These are phyloP conservation scores for Penelope pileata DNA, from an alignment of 2,113 vertebrate species.

Conservation along the genomic window DNA sequence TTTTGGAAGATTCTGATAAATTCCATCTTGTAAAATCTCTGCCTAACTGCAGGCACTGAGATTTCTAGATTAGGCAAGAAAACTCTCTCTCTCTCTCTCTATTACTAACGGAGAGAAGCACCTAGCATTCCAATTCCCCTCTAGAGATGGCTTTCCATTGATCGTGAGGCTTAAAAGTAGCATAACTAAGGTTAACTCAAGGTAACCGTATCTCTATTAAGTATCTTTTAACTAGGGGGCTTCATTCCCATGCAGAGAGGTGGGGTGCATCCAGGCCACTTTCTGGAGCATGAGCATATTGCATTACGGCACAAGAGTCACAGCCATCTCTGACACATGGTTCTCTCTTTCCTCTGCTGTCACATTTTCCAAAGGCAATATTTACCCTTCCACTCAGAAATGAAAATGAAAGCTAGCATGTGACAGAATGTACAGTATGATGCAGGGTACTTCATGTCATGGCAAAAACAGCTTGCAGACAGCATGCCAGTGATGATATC, in stretches of 20 bases:
- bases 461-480: conserved; percentile 31
- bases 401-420: conserved; percentile 67
- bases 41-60: background rate
- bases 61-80: too few relatives aligned
- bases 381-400: conserved; percentile 71
- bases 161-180: background rate
- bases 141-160: background rate
- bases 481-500: conserved; percentile 44
- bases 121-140: background rate
- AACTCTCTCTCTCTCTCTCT: background rate
- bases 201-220: background rate
- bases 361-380: conserved; percentile 55
- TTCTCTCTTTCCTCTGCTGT: background rate
- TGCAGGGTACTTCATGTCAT: conserved; percentile 55
- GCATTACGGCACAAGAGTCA: background rate
- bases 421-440: conserved; percentile 27
- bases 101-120: background rate
- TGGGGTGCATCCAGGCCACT: rapidly evolving
- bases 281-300: rapidly evolving
- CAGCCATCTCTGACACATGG: background rate
- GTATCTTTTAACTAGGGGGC: background rate
- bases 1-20: background rate
- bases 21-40: background rate
- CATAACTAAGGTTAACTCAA: too few relatives aligned
- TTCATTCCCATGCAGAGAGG: background rate